These are phyloP conservation scores for Trichacis sp. DNA, from an alignment of 2,888 invertebrate species.

Conservation along the genomic window DNA sequence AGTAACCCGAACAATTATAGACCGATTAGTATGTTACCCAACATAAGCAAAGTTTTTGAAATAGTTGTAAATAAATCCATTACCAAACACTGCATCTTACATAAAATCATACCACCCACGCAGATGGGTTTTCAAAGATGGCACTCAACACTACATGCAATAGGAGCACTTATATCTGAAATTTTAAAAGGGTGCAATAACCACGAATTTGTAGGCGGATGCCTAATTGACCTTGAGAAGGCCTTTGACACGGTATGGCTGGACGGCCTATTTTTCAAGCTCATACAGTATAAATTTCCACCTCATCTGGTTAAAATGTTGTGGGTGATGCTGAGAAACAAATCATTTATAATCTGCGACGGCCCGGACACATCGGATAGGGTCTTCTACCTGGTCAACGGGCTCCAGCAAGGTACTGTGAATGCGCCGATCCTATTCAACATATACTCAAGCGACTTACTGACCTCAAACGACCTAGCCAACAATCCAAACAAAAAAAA, in stretches of 20 bases:
- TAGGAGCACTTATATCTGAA: slow-evolving; percentile 24
- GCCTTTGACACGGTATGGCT: slow-evolving; percentile 37
- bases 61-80: slow-evolving; percentile 28
- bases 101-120: slow-evolving; percentile 11
- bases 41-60: slow-evolving; percentile 45
- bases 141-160: slow-evolving; percentile 30
- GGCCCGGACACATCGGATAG: not conserved
- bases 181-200: slow-evolving; percentile 2
- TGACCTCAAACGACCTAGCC: slow-evolving; percentile 1
- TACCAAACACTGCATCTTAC: not conserved
- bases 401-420: slow-evolving; percentile 35
- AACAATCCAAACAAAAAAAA: not conserved
- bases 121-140: slow-evolving; percentile 22
- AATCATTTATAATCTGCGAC: slow-evolving; percentile 6
- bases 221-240: slow-evolving; percentile 35
- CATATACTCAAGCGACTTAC: slow-evolving; percentile 19
- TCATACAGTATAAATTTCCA: slow-evolving; percentile 17
- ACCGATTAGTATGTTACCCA: slow-evolving; percentile 45
- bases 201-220: slow-evolving; percentile 5
- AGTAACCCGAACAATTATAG: slow-evolving; percentile 32
- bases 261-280: slow-evolving; percentile 21
- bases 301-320: slow-evolving; percentile 14
- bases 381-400: slow-evolving; percentile 18
- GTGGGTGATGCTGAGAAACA: slow-evolving; percentile 18
- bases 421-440: slow-evolving; percentile 22